Evolutionary conservation across 2,888 invertebrate genomes (phyloP), one percentile per base, ranked within the genome.

Genomic region (Lasioglossum zephyrum): DNA sequence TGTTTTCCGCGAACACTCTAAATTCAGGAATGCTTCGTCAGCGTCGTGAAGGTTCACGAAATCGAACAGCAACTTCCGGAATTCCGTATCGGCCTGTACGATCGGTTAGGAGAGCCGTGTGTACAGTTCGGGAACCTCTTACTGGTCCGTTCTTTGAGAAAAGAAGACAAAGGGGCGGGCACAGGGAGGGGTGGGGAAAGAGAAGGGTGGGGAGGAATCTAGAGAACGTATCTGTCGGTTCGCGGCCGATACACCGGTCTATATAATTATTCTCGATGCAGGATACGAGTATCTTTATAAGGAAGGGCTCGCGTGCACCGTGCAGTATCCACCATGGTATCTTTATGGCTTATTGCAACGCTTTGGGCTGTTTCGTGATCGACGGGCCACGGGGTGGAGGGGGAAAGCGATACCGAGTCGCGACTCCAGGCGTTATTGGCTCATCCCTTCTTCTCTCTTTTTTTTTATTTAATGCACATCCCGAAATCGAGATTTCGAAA

Each of bases 281-380:
- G 92, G 92, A 92, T 92, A 91, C 92, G 41, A 22, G 89, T 92
- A 92, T 91, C 92, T 92, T 90, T 90, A 90, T 90, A 89, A 91
- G 90, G 92, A 90, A 92, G 91, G 92, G 92, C 90, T 39, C 69
- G 69, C 41, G 89, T 90, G 91, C 87, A 88, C 81, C 86, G 84
- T 88, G 85, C 86, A 85, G 89, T 92, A 93, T 94, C 92, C 91
- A 90, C 69, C 87, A 82, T 89, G 91, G 90, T 94, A 94, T 94
- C 94, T 94, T 94, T 94, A 94, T 94, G 91, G 94, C 94, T 93
- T 93, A 93, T 94, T 93, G 92, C 94, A 93, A 89, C 93, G 94
- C 94, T 94, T 93, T 93, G 88, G 94, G 94, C 94, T 93, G 92
- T 92, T 93, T 93, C 93, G 93, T 93, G 94, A 93, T 93, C 93